Conservation (phyloP, 2,113 vertebrate species). For the Tapirus terrestris region DNA sequence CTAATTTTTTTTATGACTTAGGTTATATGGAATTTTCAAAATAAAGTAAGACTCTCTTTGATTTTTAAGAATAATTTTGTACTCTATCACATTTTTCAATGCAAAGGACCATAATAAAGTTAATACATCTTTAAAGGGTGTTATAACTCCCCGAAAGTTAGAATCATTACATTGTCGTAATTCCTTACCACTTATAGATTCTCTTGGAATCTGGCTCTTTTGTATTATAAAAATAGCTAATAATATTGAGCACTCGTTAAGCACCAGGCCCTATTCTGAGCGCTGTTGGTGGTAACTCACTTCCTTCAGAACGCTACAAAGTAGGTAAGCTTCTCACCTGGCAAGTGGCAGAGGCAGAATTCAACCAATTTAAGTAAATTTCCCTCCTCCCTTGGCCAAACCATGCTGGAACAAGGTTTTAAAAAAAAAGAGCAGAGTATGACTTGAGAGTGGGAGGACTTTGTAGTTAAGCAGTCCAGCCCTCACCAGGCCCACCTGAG, state of each 20-base stretch:
- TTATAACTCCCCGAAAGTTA: neutral
- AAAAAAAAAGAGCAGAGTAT: neutral
- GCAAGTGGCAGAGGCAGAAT: neutral
- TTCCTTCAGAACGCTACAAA: neutral
- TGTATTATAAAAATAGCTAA: neutral
- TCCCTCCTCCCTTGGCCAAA: neutral
- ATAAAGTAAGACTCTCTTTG: neutral
- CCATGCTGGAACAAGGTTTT: neutral
- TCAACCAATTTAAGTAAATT: neutral
- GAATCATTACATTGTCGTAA: neutral
- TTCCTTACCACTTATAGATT: neutral
- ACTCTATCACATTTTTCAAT: constrained; percentile 10
- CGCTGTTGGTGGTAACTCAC: neutral
- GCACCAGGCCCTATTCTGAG: neutral
- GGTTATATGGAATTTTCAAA: neutral
- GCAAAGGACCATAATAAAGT: neutral
- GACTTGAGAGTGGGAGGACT: neutral
- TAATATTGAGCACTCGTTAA: neutral
- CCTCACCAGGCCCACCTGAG: neutral
- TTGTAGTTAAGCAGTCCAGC: neutral
- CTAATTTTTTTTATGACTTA: neutral
- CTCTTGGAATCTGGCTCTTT: neutral
- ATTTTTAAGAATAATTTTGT: constrained; percentile 22
- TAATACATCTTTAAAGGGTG: neutral
- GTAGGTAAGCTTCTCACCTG: neutral